These are phyloP conservation scores for Chaetodon trifascialis DNA, from an alignment of 2,113 vertebrate genomes.

Conservation along the genomic window DNA sequence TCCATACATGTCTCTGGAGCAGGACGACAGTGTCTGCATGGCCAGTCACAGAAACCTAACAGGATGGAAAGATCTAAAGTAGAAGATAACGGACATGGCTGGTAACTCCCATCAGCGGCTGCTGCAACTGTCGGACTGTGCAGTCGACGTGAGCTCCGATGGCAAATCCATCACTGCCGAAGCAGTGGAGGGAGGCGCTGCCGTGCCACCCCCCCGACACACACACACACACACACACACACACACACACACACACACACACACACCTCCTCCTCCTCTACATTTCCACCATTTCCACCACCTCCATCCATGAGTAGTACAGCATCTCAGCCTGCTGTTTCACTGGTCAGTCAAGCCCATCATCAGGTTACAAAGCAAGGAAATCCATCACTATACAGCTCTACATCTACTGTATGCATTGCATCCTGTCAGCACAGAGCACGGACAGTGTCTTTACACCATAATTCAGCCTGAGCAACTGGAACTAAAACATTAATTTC, in stretches of 20 bases:
- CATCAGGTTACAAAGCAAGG: conserved; percentile 52
- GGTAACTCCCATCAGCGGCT: conserved; percentile 60
- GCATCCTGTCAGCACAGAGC: conserved; percentile 7
- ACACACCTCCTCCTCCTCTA: neutral
- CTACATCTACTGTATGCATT: conserved; percentile 16
- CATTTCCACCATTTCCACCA: conserved; percentile 18
- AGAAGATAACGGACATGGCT: conserved; percentile 61
- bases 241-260: neutral
- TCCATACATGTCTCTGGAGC: conserved; percentile 40
- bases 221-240: too few species aligned
- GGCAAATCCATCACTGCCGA: conserved; percentile 64
- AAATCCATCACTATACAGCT: conserved; percentile 57
- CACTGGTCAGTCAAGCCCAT: conserved; percentile 66
- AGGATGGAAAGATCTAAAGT: conserved; percentile 62
- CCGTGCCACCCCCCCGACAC: too few species aligned
- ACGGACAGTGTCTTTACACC: neutral
- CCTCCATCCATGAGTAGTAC: conserved; percentile 7
- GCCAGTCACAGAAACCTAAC: conserved; percentile 50
- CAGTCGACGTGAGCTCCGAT: conserved; percentile 27
- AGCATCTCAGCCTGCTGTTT: conserved; percentile 46
- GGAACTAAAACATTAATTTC: neutral
- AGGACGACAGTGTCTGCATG: conserved; percentile 8
- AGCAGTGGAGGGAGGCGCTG: conserved; percentile 13
- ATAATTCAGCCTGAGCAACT: neutral
- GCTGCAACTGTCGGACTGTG: conserved; percentile 49